Conservation (phyloP, 2,113 vertebrate species). For the Galbula dea region DNA sequence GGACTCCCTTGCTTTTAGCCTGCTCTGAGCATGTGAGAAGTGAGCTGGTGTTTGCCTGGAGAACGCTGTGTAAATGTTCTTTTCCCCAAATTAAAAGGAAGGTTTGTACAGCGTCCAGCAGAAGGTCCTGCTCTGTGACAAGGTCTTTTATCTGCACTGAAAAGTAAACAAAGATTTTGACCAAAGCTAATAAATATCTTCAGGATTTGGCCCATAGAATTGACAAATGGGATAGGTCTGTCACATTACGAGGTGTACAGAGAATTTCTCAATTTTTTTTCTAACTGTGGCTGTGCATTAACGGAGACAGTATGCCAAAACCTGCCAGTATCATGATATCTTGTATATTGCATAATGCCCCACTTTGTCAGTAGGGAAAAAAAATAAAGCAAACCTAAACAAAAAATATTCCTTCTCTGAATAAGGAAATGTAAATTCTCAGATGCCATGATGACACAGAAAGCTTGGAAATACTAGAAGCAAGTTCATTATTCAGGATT, state of each 20-base stretch:
- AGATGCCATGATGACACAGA: not conserved
- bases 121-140: not conserved
- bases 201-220: not conserved
- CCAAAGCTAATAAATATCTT: not conserved
- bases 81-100: not conserved
- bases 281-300: not conserved
- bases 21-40: not conserved
- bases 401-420: not conserved
- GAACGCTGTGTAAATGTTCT: not conserved
- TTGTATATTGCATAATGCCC: not conserved
- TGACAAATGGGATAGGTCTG: not conserved
- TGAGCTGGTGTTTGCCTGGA: not conserved
- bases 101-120: not conserved
- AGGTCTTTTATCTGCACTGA: not conserved
- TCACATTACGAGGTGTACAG: not conserved
- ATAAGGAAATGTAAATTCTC: not conserved
- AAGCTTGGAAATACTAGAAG: not conserved
- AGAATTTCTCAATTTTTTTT: constrained; percentile 26
- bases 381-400: not conserved
- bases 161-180: constrained; percentile 6
- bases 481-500: not conserved
- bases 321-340: not conserved
- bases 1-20: not conserved
- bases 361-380: not conserved
- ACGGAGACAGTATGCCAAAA: not conserved